Evolutionary conservation across 2,113 vertebrate genomes (phyloP).

Genomic region (Myanophis thanlyinensis): DNA sequence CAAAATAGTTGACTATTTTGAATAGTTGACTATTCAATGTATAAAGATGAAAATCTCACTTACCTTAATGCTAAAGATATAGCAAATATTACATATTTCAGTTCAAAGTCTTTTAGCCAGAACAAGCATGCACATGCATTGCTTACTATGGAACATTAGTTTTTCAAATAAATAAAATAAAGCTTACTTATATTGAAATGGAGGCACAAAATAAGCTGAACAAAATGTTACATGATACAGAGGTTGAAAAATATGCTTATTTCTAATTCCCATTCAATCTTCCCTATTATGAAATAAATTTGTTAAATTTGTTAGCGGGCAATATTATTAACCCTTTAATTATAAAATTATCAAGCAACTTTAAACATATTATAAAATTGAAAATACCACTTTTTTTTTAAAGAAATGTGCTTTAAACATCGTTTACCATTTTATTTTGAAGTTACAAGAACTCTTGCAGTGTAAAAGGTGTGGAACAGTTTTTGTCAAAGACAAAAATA

Average conservation of each 20-base stretch:
- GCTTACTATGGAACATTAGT: slow-evolving; percentile 38
- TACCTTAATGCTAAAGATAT: slow-evolving; percentile 63
- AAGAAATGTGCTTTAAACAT: background rate
- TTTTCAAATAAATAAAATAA: slow-evolving; percentile 37
- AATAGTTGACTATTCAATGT: background rate
- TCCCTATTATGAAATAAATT: background rate
- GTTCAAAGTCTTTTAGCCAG: slow-evolving; percentile 44
- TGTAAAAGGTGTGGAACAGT: background rate
- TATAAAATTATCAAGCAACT: background rate
- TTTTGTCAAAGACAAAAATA: background rate
- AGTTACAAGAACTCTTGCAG: background rate
- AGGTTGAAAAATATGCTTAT: background rate
- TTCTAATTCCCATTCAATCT: background rate
- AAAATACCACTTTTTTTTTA: background rate
- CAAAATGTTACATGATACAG: slow-evolving; percentile 32
- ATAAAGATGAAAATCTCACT: slow-evolving; percentile 42
- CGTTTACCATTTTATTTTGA: background rate
- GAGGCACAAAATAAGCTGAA: slow-evolving; percentile 30
- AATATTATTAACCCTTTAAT: accelerated
- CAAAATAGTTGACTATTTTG: background rate
- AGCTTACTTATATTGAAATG: slow-evolving; percentile 16
- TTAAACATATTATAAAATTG: background rate
- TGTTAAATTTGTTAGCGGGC: slow-evolving; percentile 9
- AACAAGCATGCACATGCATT: slow-evolving; percentile 71
- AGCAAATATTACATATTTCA: slow-evolving; percentile 36